Evolutionary conservation across 1,140 invertebrate species (phyloP).

Genomic region (Zophobas morio): DNA sequence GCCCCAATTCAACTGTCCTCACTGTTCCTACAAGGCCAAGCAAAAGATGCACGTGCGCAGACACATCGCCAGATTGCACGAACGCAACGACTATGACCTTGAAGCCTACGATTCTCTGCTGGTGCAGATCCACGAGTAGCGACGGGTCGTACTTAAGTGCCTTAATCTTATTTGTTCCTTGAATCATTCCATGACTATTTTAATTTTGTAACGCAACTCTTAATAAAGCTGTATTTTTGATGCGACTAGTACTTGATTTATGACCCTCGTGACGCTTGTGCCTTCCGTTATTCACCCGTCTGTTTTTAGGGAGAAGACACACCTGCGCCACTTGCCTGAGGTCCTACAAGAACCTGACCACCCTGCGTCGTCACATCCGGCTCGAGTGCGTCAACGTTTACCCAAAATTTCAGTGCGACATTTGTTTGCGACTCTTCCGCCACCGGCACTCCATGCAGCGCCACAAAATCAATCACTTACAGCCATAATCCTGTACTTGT

Average conservation of each 20-base stretch:
- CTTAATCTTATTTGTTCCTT: background rate
- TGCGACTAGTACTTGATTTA: background rate
- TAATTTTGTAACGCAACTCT: no score
- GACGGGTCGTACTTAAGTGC: background rate
- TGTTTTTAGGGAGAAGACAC: constrained; percentile 10
- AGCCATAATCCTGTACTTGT: background rate
- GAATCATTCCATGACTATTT: no score
- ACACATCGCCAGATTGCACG: constrained; percentile 86
- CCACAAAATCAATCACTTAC: constrained; percentile 16
- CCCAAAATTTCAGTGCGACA: constrained; percentile 14
- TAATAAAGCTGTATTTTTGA: no score
- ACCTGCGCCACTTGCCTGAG: constrained; percentile 12
- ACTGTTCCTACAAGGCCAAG: constrained; percentile 85
- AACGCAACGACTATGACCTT: constrained; percentile 68
- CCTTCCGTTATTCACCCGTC: background rate
- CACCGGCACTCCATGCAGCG: constrained; percentile 10
- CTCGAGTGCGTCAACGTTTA: constrained; percentile 73
- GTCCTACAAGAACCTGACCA: constrained; percentile 65
- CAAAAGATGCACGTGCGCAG: constrained; percentile 88
- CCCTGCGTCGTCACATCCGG: constrained; percentile 67
- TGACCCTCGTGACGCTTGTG: background rate
- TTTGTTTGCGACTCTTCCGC: constrained; percentile 4
- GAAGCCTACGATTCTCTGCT: no score
- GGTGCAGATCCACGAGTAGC: no score
- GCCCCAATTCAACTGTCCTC: constrained; percentile 85